A percentile compares a stretch with the other conserved stretches of the same genome.
phyloP scores from a whole-genome alignment of 2,113 vertebrate species.

The Podarcis raffonei region DNA sequence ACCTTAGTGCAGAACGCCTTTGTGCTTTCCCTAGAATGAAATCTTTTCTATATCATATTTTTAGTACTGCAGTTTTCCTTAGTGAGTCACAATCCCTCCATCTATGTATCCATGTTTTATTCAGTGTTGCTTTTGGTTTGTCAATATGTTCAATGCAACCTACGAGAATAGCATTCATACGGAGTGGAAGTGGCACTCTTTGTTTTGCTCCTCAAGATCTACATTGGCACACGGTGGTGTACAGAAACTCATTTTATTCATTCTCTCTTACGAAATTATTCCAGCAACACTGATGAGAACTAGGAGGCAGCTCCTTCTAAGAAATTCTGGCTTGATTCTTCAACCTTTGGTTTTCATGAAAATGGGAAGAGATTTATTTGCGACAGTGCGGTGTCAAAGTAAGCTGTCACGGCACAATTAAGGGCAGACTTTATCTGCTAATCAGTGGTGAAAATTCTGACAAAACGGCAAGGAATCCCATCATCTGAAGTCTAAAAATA shows the following conservation, averaged over 20 bases:
- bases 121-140: constrained; percentile 31
- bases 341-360: not conserved
- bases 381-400: not conserved
- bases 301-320: not conserved
- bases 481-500: not conserved
- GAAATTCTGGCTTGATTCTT: not conserved
- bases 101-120: not conserved
- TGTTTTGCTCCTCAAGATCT: not conserved
- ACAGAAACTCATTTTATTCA: not conserved
- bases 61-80: constrained; percentile 39
- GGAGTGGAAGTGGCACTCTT: constrained; percentile 9
- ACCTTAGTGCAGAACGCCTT: constrained; percentile 19
- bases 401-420: not conserved
- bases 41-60: constrained; percentile 45
- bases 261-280: not conserved
- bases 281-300: not conserved
- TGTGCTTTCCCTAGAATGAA: constrained; percentile 38
- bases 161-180: constrained; percentile 2
- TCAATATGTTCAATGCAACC: constrained; percentile 18
- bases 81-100: constrained; percentile 26
- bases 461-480: not conserved
- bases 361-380: not conserved
- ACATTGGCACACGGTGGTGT: accelerated
- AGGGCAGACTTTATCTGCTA: not conserved
- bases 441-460: not conserved